Base-by-base conservation (phyloP, 2,797 vertebrate genomes). In the Lepus oiostolus region DNA sequence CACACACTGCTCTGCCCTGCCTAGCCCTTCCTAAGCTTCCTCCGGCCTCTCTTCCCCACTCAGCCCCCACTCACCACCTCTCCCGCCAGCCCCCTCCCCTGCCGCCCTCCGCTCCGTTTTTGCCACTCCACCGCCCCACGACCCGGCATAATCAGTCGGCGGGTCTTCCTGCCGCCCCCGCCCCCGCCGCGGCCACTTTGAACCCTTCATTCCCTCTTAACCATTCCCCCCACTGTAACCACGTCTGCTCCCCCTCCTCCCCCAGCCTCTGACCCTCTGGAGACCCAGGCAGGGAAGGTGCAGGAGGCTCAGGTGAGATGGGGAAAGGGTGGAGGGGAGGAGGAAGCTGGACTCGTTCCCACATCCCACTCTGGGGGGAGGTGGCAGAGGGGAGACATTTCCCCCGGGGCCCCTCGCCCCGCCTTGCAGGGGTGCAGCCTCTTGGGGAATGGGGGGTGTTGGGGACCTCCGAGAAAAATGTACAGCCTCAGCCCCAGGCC, bases 271-370 rank as follows among this genome's bases (percentile, higher is more conserved):
- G 97, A 96, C 93, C 94, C 96, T 84, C 85, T 93, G 80, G 96
- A 96, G 91, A 95, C 47, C 86, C 95, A 96, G 93, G 85, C 97
- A 96, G 97, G 95, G 96, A 97, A 96, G 97, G 96, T 95, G 94
- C 95, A 96, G 19, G 97, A 96, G 81, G 96, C 97, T 28, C 97
- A 97, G 97, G 98, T 98, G 96, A 98, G 98, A 94, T 90, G 71
- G 90, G 91, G 21, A 54, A 92, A 28, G 90, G 92, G 95, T 94
- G 97, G 96, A 93, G 96, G 97, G 97, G 95, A 97, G 96, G 92
- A 96, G 88, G 96, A 88, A 96, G 54, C 71, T 17, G 95, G 90
- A 90, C 19, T 81, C 87, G 76, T 68, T 82, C 58, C 75, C 42
- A 32, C 65, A 67, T 50, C 71, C 83, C 52, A 13, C 35, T 7